Evolutionary conservation across 1,140 invertebrate genomes (phyloP).

Genomic region (Calephelis nemesis): DNA sequence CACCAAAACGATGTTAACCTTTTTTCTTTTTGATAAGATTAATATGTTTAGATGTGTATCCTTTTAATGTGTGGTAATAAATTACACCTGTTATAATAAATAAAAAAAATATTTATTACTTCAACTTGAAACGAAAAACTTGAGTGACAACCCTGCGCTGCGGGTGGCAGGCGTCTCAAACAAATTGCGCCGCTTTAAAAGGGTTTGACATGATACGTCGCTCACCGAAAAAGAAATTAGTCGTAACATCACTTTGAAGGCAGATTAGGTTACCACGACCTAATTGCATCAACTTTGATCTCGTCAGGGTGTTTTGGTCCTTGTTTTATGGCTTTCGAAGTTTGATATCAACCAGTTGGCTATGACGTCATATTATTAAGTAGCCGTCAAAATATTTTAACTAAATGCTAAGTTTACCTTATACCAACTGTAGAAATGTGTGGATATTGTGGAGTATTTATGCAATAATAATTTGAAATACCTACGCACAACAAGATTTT

Average conservation of each 20-base stretch:
- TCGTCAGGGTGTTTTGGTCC: constrained; percentile 36
- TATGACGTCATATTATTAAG: not conserved
- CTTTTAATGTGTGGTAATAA: not conserved
- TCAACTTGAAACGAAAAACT: not conserved
- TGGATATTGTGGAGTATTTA: too few relatives aligned
- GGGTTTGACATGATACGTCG: constrained; percentile 62
- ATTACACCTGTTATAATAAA: not conserved
- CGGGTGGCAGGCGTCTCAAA: constrained; percentile 52
- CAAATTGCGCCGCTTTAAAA: constrained; percentile 52
- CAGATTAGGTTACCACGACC: constrained; percentile 56
- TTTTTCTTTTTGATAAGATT: too few relatives aligned
- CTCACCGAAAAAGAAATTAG: constrained; percentile 59
- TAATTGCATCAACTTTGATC: constrained; percentile 69
- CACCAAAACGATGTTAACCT: too few relatives aligned
- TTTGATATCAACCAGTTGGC: constrained; percentile 35
- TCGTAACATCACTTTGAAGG: constrained; percentile 62
- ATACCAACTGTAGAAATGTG: too few relatives aligned
- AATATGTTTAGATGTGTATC: too few relatives aligned
- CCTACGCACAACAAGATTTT: too few relatives aligned
- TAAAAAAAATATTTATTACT: constrained; percentile 12
- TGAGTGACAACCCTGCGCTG: constrained; percentile 39
- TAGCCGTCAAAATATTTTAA: too few relatives aligned
- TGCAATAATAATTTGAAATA: too few relatives aligned
- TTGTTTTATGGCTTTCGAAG: constrained; percentile 43
- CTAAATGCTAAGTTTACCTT: too few relatives aligned